phyloP scores from a whole-genome alignment of 2,113 vertebrate genomes.

The Jaculus jaculus region DNA sequence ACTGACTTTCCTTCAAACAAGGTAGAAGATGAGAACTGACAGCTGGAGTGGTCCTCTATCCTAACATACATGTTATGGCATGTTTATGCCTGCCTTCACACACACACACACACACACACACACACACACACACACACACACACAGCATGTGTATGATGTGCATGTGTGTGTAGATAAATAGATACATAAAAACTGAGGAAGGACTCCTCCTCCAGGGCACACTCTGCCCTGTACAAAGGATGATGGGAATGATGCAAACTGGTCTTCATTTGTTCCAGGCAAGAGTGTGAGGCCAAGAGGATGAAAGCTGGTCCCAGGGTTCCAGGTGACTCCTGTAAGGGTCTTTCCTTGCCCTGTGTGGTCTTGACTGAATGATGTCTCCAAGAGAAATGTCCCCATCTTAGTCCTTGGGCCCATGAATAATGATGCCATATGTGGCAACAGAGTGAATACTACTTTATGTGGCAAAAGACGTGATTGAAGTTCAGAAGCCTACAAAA shows the following conservation, averaged over 20 bases:
- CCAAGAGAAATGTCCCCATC: neutral
- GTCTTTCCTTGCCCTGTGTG: neutral
- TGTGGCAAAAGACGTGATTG: neutral
- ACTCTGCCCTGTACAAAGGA: no score
- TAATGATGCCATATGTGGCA: neutral
- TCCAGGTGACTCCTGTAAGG: neutral
- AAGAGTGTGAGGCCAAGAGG: neutral
- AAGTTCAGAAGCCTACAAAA: neutral
- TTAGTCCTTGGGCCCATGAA: neutral
- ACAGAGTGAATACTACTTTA: neutral
- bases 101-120: no score
- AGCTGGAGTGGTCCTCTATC: no score
- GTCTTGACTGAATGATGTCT: neutral
- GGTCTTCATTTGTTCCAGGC: neutral
- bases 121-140: no score
- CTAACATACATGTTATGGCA: no score
- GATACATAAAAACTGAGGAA: neutral
- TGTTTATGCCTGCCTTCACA: no score
- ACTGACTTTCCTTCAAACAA: no score
- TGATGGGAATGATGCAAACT: fast-evolving
- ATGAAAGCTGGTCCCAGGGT: neutral
- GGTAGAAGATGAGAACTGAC: no score
- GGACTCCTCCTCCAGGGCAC: fast-evolving
- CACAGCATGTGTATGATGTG: no score
- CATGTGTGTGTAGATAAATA: no score